Conservation (phyloP, 1,140 invertebrate species). For the Gonioctena quinquepunctata region DNA sequence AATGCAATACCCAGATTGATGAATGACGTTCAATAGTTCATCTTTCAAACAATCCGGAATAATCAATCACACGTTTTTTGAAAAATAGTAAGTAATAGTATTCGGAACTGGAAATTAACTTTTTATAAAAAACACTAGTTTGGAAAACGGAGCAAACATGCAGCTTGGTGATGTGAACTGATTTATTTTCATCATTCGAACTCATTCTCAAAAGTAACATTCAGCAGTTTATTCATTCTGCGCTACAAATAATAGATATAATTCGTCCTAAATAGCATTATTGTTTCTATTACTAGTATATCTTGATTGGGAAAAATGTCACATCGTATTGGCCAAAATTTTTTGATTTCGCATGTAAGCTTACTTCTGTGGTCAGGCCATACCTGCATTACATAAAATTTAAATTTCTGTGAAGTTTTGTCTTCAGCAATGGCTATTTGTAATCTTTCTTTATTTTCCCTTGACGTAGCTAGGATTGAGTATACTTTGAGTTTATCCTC, state of each 20-base stretch:
- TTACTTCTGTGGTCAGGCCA: slow-evolving; percentile 10
- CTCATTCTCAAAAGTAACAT: no score
- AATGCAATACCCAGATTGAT: slow-evolving; percentile 12
- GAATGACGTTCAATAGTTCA: slow-evolving; percentile 1
- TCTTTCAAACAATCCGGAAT: slow-evolving; percentile 1
- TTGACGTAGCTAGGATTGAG: slow-evolving; percentile 7
- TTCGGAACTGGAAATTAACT: no score
- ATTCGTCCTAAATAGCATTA: not conserved
- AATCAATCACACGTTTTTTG: slow-evolving; percentile 11
- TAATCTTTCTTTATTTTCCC: slow-evolving; percentile 16
- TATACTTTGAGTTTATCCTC: slow-evolving; percentile 18
- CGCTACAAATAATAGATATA: no score
- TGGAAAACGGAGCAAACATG: no score
- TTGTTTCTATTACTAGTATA: not conserved
- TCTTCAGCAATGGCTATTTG: slow-evolving; percentile 4
- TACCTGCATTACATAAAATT: slow-evolving; percentile 12
- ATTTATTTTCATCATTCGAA: no score
- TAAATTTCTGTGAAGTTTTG: slow-evolving; percentile 9
- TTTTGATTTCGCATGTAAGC: slow-evolving; percentile 1
- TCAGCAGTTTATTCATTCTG: no score
- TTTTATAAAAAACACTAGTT: no score
- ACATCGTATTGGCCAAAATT: slow-evolving; percentile 11
- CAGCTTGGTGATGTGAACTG: no score
- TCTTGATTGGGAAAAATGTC: slow-evolving; percentile 4
- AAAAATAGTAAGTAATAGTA: slow-evolving; percentile 5